Conservation (phyloP, 2,113 vertebrate genomes). For the Platichthys stellatus region DNA sequence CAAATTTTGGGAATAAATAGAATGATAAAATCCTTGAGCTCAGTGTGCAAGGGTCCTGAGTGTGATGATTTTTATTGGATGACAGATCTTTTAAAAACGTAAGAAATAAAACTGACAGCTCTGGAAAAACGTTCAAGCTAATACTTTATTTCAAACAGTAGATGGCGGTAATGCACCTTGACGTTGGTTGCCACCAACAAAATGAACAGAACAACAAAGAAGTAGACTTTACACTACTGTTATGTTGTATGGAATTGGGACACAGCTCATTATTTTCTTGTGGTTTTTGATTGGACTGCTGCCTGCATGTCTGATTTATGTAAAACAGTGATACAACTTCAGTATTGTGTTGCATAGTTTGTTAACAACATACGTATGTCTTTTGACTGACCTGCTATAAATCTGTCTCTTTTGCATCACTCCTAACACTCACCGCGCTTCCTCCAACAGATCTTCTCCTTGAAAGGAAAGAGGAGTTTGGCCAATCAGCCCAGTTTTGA, state of each 20-base stretch:
- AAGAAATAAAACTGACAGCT: too few species aligned
- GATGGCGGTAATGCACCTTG: too few species aligned
- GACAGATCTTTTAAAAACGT: too few species aligned
- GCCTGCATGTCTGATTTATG: constrained; percentile 16
- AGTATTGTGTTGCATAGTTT: neutral
- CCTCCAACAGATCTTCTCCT: constrained; percentile 88
- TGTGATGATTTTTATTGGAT: too few species aligned
- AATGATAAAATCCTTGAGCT: too few species aligned
- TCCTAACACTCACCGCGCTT: neutral
- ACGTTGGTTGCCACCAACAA: too few species aligned
- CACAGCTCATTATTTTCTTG: constrained; percentile 4
- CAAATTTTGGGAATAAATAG: too few species aligned
- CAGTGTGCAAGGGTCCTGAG: too few species aligned
- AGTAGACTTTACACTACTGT: neutral
- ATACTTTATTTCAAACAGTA: too few species aligned
- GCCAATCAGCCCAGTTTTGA: constrained; percentile 89
- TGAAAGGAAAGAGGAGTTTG: constrained; percentile 89
- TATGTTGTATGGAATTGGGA: constrained; percentile 7
- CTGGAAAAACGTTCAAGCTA: too few species aligned
- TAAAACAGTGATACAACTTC: neutral
- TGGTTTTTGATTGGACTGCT: constrained; percentile 2
- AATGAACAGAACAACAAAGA: neutral
- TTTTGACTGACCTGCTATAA: too few species aligned
- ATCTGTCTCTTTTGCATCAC: neutral
- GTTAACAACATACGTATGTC: neutral